Base-by-base conservation (phyloP, 2,888 invertebrate species). In the Lasioglossum morio region DNA sequence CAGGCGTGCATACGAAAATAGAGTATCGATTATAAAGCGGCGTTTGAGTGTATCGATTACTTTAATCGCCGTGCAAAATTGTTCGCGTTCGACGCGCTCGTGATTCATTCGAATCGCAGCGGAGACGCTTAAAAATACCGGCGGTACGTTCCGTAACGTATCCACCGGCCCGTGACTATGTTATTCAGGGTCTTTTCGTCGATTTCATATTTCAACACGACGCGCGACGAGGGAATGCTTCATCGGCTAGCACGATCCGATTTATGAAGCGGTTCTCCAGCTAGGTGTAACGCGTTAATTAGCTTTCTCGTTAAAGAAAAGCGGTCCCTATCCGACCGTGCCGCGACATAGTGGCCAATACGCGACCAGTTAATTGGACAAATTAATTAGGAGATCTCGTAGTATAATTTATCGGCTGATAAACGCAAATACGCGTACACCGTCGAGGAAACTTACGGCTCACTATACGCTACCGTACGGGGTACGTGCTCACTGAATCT, bases 321-420 rank as follows among this genome's bases (percentile, higher is more conserved):
- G 75, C 48, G 43, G 40, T 27, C 4, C 16, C 60, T 14, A n/a
- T 1, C 60, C n/a, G 14, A 4, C 57, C 14, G 60, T 85, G 75
- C 70, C 78, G 46, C 30, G 60, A 75, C 60, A 46, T 63, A 53
- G 77, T 43, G 48, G 46, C 30, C 23, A 72, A 76, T 86, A 76
- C 60, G 40, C 63, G 66, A 53, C 57, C 27, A 16, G 53, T 86
- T 86, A 86, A 86, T 86, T 86, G 82, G 86, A 37, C 37, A 77
- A 86, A 86, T 86, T 86, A 86, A 86, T 86, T 86, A 86, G 57
- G 60, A 23, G 34, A 40, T 30, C 60, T 14, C 60, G 60, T 8
- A 10, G n/a, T 40, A 46, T 80, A 79, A 86, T 86, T 86, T 87
- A 79, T 86, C 43, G 72, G 30, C 75, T 34, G 82, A 72, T 74